Conservation (phyloP, 2,888 invertebrate genomes). For the Diarsia dahlii region DNA sequence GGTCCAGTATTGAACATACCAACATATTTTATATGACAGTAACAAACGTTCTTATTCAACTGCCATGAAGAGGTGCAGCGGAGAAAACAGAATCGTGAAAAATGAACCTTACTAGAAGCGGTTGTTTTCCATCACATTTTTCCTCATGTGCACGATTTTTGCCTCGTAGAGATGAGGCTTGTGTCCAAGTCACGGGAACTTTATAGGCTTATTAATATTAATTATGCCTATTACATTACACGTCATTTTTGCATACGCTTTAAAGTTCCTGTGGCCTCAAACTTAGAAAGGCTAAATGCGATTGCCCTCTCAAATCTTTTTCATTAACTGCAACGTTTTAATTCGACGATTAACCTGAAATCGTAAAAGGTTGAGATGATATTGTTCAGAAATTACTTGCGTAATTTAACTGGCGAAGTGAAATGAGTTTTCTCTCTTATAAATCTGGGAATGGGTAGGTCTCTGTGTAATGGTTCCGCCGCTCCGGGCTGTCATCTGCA, state of each 20-base stretch:
- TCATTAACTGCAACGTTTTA: constrained; percentile 1
- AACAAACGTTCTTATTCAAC: background rate
- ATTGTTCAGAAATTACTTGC: background rate
- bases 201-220: background rate
- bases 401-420: background rate
- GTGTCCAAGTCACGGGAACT: background rate
- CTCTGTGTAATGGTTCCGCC: background rate
- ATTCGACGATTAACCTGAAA: background rate
- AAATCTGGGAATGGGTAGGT: constrained; percentile 10
- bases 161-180: background rate
- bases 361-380: background rate
- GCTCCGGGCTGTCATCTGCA: background rate
- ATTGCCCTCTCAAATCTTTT: background rate
- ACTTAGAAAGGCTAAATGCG: background rate
- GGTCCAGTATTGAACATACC: background rate
- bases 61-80: background rate
- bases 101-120: background rate
- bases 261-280: background rate
- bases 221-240: background rate
- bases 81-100: background rate
- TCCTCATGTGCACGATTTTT: background rate
- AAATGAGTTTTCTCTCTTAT: constrained; percentile 6
- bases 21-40: background rate
- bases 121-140: background rate
- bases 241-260: background rate